Conservation (phyloP, 2,797 vertebrate genomes). For the Dendrocincla tyrannina region DNA sequence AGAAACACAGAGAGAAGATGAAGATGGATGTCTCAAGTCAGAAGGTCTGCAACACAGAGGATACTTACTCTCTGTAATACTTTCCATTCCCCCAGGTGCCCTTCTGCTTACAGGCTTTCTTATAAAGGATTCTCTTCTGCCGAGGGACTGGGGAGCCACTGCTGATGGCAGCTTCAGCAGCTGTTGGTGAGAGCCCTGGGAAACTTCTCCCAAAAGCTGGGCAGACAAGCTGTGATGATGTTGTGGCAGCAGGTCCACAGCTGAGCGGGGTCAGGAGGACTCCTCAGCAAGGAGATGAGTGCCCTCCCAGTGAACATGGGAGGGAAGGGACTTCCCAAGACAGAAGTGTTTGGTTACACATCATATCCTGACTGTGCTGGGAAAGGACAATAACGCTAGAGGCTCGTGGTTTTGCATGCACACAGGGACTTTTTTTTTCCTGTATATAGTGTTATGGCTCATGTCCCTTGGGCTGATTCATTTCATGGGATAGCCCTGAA, state of each 20-base stretch:
- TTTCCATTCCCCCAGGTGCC: not conserved
- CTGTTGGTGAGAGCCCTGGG: not conserved
- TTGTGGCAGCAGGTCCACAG: not conserved
- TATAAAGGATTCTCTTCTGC: not conserved
- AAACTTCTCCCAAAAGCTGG: not conserved
- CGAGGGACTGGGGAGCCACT: not conserved
- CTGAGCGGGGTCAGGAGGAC: rapidly evolving
- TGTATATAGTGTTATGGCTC: not conserved
- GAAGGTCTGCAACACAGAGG: not conserved
- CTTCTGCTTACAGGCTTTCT: not conserved
- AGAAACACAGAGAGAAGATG: not conserved
- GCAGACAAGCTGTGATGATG: not conserved
- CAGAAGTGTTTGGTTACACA: not conserved
- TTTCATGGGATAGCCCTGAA: not conserved
- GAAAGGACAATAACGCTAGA: not conserved
- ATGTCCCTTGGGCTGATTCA: not conserved
- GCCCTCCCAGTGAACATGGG: not conserved
- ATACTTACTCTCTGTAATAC: not conserved
- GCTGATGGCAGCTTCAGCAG: not conserved
- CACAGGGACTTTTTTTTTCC: not conserved
- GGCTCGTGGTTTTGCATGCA: not conserved
- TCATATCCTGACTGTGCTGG: not conserved
- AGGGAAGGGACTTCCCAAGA: not conserved
- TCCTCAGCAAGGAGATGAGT: not conserved
- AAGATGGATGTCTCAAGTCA: not conserved